A percentile compares a stretch with the other conserved stretches of the same genome.
These are phyloP conservation scores for Pharmacophagus antenor DNA, from an alignment of 2,888 invertebrate genomes.

Conservation along the genomic window DNA sequence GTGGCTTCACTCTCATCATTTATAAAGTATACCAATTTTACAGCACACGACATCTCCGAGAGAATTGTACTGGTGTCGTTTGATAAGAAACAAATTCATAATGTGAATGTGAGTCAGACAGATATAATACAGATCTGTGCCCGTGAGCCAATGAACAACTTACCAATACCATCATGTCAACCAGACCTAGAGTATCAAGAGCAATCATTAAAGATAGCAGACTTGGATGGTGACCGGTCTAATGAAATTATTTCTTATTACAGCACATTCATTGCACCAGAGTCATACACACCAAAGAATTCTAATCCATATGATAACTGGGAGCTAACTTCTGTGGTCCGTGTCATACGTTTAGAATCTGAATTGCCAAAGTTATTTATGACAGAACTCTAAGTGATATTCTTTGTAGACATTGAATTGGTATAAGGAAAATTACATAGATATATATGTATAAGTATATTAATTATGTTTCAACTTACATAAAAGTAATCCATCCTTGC, in stretches of 20 bases:
- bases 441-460: slow-evolving; percentile 15
- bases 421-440: slow-evolving; percentile 3
- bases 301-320: slow-evolving; percentile 72
- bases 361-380: slow-evolving; percentile 86
- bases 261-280: slow-evolving; percentile 82
- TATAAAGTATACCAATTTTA: slow-evolving; percentile 71
- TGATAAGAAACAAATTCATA: slow-evolving; percentile 85
- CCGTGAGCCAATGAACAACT: slow-evolving; percentile 56
- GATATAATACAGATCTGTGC: slow-evolving; percentile 88
- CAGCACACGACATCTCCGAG: slow-evolving; percentile 83
- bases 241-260: slow-evolving; percentile 89
- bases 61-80: slow-evolving; percentile 89
- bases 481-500: slow-evolving; percentile 4
- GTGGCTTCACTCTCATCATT: slow-evolving; percentile 68
- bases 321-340: slow-evolving; percentile 84
- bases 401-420: background rate
- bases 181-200: slow-evolving; percentile 87
- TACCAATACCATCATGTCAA: slow-evolving; percentile 81
- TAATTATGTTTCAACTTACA: background rate
- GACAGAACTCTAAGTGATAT: slow-evolving; percentile 50
- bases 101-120: slow-evolving; percentile 88
- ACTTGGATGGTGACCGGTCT: slow-evolving; percentile 87
- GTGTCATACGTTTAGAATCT: slow-evolving; percentile 85
- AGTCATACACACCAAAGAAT: slow-evolving; percentile 58
- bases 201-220: slow-evolving; percentile 86